phyloP scores from a whole-genome alignment of 2,113 vertebrate genomes.

The Perca fluviatilis region DNA sequence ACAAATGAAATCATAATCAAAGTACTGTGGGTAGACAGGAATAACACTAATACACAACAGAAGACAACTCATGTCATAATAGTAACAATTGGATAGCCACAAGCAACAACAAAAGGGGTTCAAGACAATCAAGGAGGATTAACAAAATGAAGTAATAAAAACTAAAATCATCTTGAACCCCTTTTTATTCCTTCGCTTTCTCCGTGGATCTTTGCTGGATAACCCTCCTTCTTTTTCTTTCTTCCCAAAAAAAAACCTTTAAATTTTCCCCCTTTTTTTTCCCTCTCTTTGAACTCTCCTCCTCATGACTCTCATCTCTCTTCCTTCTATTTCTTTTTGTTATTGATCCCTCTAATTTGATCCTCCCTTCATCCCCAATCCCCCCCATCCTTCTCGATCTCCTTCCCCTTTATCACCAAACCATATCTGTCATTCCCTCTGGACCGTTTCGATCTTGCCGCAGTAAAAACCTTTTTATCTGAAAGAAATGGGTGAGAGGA shows the following conservation, averaged over 20 bases:
- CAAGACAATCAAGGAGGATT: background rate
- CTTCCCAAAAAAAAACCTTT: too few relatives aligned
- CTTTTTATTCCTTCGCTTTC: slow-evolving; percentile 12
- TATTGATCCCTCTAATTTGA: too few relatives aligned
- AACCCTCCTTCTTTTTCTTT: background rate
- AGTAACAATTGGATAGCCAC: background rate
- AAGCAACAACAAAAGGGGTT: background rate
- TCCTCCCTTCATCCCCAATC: too few relatives aligned
- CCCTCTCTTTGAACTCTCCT: slow-evolving; percentile 19
- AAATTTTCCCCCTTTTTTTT: too few relatives aligned
- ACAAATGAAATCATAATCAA: background rate
- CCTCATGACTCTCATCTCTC: slow-evolving; percentile 45
- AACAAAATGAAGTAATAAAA: background rate
- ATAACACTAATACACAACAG: background rate
- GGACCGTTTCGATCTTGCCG: slow-evolving; percentile 48
- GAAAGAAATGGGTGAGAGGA: slow-evolving; percentile 40
- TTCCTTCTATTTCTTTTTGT: slow-evolving; percentile 20
- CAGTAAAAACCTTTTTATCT: slow-evolving; percentile 61
- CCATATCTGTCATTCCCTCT: slow-evolving; percentile 50
- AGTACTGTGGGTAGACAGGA: background rate
- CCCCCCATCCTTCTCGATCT: slow-evolving; percentile 23
- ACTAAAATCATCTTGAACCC: slow-evolving; percentile 26
- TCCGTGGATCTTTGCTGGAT: too few relatives aligned
- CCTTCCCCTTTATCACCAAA: too few relatives aligned
- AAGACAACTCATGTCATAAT: background rate